phyloP scores from a whole-genome alignment of 2,797 vertebrate species.

The Myripristis murdjan region DNA sequence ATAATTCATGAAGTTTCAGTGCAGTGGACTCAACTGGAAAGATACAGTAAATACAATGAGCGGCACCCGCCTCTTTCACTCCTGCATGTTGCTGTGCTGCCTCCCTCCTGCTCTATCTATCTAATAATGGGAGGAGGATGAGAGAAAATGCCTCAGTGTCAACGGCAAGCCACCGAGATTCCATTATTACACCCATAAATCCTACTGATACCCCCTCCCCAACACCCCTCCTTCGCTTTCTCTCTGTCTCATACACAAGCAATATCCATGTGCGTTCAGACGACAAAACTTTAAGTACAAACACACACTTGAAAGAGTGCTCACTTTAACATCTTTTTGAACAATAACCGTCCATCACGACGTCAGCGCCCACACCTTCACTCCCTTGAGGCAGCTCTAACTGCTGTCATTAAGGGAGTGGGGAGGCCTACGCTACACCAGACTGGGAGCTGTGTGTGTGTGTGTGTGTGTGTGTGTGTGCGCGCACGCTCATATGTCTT shows the following conservation, averaged over 20 bases:
- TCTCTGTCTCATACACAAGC: slow-evolving; percentile 18
- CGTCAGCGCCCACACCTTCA: slow-evolving; percentile 46
- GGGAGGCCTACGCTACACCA: slow-evolving; percentile 11
- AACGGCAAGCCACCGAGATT: slow-evolving; percentile 77
- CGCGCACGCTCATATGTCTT: neutral
- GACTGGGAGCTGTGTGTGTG: neutral
- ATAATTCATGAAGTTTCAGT: no score
- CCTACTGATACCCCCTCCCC: slow-evolving; percentile 54
- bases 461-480: neutral
- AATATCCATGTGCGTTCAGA: slow-evolving; percentile 32
- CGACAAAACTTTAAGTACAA: slow-evolving; percentile 45
- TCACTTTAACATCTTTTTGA: slow-evolving; percentile 50
- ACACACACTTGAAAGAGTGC: slow-evolving; percentile 27
- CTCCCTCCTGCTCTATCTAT: slow-evolving; percentile 72
- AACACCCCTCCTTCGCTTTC: neutral
- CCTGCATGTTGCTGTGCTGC: slow-evolving; percentile 66
- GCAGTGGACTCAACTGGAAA: slow-evolving; percentile 29
- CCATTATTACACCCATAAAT: slow-evolving; percentile 87
- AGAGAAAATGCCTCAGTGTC: slow-evolving; percentile 80
- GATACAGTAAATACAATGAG: neutral
- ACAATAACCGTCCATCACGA: slow-evolving; percentile 65
- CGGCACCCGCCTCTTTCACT: slow-evolving; percentile 42
- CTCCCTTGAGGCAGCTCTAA: slow-evolving; percentile 55
- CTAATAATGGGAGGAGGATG: slow-evolving; percentile 78
- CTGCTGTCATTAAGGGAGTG: slow-evolving; percentile 65